Evolutionary conservation across 2,113 vertebrate genomes (phyloP).

Genomic region (Macquaria ambigua): DNA sequence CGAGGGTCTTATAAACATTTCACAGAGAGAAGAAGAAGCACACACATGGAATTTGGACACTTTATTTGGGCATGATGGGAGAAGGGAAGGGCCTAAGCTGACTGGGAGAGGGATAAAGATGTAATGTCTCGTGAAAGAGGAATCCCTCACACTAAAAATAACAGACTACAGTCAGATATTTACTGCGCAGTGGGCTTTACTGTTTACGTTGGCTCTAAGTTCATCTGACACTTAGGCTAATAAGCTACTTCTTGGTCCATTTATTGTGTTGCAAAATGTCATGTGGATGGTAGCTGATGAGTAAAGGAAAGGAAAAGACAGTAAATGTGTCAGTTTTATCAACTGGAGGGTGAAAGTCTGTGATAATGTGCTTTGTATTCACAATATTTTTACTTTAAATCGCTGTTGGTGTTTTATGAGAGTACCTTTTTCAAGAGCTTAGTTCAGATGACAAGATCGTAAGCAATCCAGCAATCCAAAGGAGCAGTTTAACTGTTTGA

Average conservation of each 20-base stretch:
- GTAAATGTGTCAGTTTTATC: conserved; percentile 17
- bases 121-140: conserved; percentile 60
- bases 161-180: conserved; percentile 48
- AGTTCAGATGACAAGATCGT: background rate
- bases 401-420: conserved; percentile 17
- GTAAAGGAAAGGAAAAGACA: conserved; percentile 3
- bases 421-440: background rate
- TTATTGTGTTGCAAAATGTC: background rate
- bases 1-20: conserved; percentile 83
- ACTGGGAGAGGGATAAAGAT: conserved; percentile 42
- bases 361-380: conserved; percentile 15
- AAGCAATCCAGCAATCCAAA: conserved; percentile 2
- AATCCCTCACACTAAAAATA: conserved; percentile 73
- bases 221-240: conserved; percentile 23
- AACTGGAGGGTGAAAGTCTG: background rate
- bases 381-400: background rate
- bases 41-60: conserved; percentile 82
- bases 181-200: conserved; percentile 5
- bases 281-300: conserved; percentile 13
- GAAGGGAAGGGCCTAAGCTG: conserved; percentile 49
- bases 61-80: conserved; percentile 89
- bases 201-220: conserved; percentile 37
- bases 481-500: conserved; percentile 12
- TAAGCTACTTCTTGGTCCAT: conserved; percentile 21
- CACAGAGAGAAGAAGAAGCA: conserved; percentile 76